These are phyloP conservation scores for Sericinus montela DNA, from an alignment of 2,888 invertebrate genomes.

Conservation along the genomic window DNA sequence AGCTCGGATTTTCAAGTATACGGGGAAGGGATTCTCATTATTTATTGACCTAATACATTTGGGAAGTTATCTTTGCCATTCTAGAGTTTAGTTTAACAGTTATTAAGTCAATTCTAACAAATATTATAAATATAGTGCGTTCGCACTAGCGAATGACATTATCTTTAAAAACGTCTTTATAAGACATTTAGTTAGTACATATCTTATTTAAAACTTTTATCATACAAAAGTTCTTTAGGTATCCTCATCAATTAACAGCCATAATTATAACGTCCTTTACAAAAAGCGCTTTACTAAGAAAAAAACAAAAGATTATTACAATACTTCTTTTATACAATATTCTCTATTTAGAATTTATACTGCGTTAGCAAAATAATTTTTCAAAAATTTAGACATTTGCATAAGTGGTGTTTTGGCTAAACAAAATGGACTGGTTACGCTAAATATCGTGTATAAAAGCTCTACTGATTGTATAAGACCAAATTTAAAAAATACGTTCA, in stretches of 20 bases:
- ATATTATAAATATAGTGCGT: slow-evolving; percentile 45
- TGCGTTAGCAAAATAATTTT: slow-evolving; percentile 71
- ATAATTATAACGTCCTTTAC: slow-evolving; percentile 52
- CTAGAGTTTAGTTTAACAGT: slow-evolving; percentile 41
- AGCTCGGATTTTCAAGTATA: slow-evolving; percentile 42
- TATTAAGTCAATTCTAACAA: slow-evolving; percentile 50
- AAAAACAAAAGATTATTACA: slow-evolving; percentile 38
- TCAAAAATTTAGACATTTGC: slow-evolving; percentile 58
- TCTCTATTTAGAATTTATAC: slow-evolving; percentile 53
- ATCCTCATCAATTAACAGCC: slow-evolving; percentile 33
- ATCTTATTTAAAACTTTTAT: slow-evolving; percentile 18
- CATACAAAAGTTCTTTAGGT: slow-evolving; percentile 44
- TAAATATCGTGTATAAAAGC: slow-evolving; percentile 76
- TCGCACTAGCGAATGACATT: slow-evolving; percentile 46
- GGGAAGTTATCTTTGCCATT: slow-evolving; percentile 55
- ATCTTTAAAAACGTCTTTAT: slow-evolving; percentile 46
- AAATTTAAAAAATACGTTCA: slow-evolving; percentile 67
- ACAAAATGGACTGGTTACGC: slow-evolving; percentile 77
- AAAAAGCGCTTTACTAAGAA: slow-evolving; percentile 47
- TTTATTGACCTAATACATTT: slow-evolving; percentile 30
- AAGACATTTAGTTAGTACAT: slow-evolving; percentile 48
- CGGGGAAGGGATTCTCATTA: slow-evolving; percentile 33
- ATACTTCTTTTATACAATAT: slow-evolving; percentile 44
- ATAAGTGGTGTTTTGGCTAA: slow-evolving; percentile 74
- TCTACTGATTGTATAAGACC: slow-evolving; percentile 75